Base-by-base conservation (phyloP, 1,140 invertebrate species). In the Philotrypesis tridentata region DNA sequence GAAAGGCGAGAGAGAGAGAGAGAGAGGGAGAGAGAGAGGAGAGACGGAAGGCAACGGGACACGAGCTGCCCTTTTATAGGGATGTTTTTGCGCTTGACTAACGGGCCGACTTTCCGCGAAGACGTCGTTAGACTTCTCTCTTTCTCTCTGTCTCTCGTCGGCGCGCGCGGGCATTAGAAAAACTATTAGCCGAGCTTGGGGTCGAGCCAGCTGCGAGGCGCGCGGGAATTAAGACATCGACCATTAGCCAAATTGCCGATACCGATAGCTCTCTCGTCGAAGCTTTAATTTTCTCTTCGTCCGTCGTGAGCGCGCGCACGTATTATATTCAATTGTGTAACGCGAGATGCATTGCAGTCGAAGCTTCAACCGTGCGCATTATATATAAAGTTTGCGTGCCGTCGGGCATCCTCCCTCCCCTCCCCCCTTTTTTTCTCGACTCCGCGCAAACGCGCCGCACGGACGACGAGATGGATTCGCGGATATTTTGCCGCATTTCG, bases 231-330 rank as follows among this genome's bases (percentile, higher is more conserved):
- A 63, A 75, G 73, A 37, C 73, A 75, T 74, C 73, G 60, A 33
- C 27, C 73, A 63, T 75, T 75, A 75, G 73, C 60, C 55, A 75
- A 75, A 75, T 75, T 75, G 14, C n/a, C 5, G 17, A 55, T 55
- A 14, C 21, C 48, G 48, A 55, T 70, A 9, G 27, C 31, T 67
- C 25, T 67, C 63, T 67, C 21, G 12, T 21, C 6, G 23, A 17
- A 48, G 21, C 48, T 55, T 55, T 55, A 55, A n/a, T n/a, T 55
- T 55, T 55, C 48, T 21, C 48, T 55, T 7, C 2, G n/a, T n/a
- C n/a, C n/a, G n/a, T n/a, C n/a, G n/a, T n/a, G n/a, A n/a, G n/a
- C n/a, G n/a, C 2, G 14, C 21, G 48, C 3, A 4, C 48, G 17
- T 55, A 17, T 17, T 17, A 21, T 43, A 43, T 55, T 55, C 48